phyloP scores from a whole-genome alignment of 2,888 invertebrate species.

The Imbricaverruca yamaguchii region DNA sequence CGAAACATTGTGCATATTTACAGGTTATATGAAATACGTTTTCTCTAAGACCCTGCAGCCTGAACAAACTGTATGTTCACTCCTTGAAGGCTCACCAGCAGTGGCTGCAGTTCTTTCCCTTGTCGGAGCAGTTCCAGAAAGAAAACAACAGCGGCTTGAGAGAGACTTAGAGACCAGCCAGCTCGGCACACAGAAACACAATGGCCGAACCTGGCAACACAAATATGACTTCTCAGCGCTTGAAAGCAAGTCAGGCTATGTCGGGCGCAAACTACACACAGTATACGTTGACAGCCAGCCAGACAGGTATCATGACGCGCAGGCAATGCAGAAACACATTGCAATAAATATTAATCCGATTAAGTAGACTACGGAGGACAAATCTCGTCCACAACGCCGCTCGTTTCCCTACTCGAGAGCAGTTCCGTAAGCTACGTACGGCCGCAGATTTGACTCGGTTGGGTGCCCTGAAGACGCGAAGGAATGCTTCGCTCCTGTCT shows the following conservation, averaged over 20 bases:
- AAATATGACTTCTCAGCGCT: constrained; percentile 1
- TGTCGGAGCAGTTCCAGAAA: neutral
- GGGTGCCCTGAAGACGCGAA: no score
- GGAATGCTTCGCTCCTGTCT: no score
- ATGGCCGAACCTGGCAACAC: neutral
- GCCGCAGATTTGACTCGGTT: no score
- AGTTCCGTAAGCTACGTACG: no score
- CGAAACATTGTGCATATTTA: constrained; percentile 21
- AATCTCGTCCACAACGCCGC: no score
- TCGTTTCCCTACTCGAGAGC: no score
- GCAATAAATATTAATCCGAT: constrained; percentile 12
- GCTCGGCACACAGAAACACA: neutral
- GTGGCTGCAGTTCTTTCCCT: neutral
- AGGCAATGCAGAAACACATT: neutral
- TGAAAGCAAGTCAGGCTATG: neutral
- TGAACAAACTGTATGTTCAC: neutral
- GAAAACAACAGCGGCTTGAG: neutral
- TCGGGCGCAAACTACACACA: neutral
- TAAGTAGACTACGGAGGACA: neutral
- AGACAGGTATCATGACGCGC: neutral
- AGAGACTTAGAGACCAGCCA: no score
- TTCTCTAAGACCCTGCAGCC: neutral
- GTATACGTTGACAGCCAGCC: neutral
- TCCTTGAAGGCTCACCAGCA: neutral
- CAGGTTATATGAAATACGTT: neutral